Conservation (phyloP, 2,888 invertebrate genomes). For the Acrocyrtus sp. region DNA sequence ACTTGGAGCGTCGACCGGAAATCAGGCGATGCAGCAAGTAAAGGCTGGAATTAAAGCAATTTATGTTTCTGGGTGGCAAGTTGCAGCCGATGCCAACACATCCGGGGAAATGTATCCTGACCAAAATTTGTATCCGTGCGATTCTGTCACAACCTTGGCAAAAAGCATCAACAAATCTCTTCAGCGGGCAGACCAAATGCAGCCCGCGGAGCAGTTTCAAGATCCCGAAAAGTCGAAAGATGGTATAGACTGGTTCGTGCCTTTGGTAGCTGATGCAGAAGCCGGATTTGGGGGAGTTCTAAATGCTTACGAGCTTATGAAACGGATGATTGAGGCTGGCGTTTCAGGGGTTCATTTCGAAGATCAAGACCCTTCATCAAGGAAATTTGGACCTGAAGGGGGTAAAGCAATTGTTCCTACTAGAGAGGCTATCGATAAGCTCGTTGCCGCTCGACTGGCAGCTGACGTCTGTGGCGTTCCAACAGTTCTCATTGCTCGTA, state of each 20-base stretch:
- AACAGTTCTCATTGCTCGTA: conserved; percentile 66
- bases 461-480: conserved; percentile 66
- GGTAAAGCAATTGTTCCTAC: conserved; percentile 66
- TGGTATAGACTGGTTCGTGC: conserved; percentile 61
- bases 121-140: conserved; percentile 66
- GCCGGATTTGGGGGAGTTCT: conserved; percentile 67
- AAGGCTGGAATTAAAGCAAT: conserved; percentile 66
- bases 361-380: conserved; percentile 66
- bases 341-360: conserved; percentile 65
- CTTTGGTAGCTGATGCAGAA: conserved; percentile 66
- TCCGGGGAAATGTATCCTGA: conserved; percentile 66
- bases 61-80: conserved; percentile 67
- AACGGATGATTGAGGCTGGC: conserved; percentile 63
- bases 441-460: conserved; percentile 66
- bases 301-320: conserved; percentile 66
- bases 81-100: conserved; percentile 66
- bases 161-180: conserved; percentile 65
- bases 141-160: conserved; percentile 66
- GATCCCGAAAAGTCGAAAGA: conserved; percentile 2
- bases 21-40: conserved; percentile 65
- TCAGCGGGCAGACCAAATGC: conserved; percentile 65
- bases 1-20: conserved; percentile 66
- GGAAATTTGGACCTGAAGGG: conserved; percentile 67
- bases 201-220: conserved; percentile 42
- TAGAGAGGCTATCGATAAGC: conserved; percentile 65